A percentile compares a stretch with the other conserved stretches of the same genome.
Evolutionary conservation across 2,888 invertebrate species (phyloP).

Genomic region (Aphodius sticticus): DNA sequence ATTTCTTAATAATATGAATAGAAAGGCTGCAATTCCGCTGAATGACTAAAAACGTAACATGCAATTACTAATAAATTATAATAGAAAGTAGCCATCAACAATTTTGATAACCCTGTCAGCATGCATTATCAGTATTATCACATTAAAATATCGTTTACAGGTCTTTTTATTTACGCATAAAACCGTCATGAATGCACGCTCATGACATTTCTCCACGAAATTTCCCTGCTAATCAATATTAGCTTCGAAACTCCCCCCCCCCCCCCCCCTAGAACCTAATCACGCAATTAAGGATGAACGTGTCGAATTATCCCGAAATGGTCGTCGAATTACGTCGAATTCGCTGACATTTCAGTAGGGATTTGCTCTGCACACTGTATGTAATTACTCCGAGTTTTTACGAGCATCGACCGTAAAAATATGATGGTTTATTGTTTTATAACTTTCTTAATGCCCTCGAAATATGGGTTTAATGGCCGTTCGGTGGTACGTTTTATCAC

Average conservation of each 20-base stretch:
- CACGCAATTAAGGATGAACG: background rate
- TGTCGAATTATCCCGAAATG: background rate
- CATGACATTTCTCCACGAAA: background rate
- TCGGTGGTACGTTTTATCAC: constrained; percentile 32
- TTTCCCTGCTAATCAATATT: background rate
- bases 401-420: constrained; percentile 42
- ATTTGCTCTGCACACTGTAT: constrained; percentile 11
- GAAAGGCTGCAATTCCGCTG: too few relatives aligned
- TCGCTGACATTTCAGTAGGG: background rate
- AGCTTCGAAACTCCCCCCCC: background rate
- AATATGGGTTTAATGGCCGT: constrained; percentile 37
- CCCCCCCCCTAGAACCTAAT: background rate
- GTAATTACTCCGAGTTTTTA: constrained; percentile 38
- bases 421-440: constrained; percentile 44
- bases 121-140: too few relatives aligned
- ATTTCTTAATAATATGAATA: too few relatives aligned
- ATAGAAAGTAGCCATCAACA: too few relatives aligned
- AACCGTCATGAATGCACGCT: too few relatives aligned
- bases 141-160: too few relatives aligned
- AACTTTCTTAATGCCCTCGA: constrained; percentile 42
- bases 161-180: too few relatives aligned
- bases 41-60: too few relatives aligned
- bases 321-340: background rate
- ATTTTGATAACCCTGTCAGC: too few relatives aligned
- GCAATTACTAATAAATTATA: too few relatives aligned